Evolutionary conservation across 2,113 vertebrate species (phyloP).

Genomic region (Nothocercus julius): DNA sequence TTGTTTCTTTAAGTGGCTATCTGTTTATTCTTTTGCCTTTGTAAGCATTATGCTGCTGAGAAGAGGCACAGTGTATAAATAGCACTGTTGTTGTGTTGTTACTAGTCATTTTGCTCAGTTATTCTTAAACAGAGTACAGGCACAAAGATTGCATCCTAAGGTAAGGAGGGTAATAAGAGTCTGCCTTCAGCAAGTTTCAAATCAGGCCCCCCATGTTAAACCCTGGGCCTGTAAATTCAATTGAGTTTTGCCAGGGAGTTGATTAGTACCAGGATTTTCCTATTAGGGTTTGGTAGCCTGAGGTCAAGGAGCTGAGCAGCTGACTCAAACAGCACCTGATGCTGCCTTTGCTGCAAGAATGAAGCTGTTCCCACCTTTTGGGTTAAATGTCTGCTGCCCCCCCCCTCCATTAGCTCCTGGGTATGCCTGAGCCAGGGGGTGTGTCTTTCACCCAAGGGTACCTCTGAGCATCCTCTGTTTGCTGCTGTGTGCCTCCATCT

Average conservation of each 20-base stretch:
- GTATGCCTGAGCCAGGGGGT: background rate
- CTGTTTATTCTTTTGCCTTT: background rate
- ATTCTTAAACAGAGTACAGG: background rate
- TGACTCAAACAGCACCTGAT: background rate
- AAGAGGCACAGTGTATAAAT: background rate
- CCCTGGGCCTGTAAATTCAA: background rate
- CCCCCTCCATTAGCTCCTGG: background rate
- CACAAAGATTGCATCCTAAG: background rate
- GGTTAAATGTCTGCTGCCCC: background rate
- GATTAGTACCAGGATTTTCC: background rate
- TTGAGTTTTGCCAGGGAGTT: background rate
- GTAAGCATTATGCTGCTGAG: background rate
- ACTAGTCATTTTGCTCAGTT: background rate
- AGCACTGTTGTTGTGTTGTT: background rate
- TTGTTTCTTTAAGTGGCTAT: background rate
- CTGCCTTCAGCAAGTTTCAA: background rate
- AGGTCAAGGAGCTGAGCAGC: background rate
- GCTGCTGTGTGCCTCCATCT: background rate
- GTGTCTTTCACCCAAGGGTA: background rate
- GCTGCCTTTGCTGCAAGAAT: accelerated
- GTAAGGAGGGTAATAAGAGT: background rate
- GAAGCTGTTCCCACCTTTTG: accelerated
- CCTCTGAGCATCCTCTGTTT: background rate
- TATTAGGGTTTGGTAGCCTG: background rate
- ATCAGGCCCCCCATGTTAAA: background rate